phyloP scores from a whole-genome alignment of 2,797 vertebrate genomes.

The Lacerta viridis region DNA sequence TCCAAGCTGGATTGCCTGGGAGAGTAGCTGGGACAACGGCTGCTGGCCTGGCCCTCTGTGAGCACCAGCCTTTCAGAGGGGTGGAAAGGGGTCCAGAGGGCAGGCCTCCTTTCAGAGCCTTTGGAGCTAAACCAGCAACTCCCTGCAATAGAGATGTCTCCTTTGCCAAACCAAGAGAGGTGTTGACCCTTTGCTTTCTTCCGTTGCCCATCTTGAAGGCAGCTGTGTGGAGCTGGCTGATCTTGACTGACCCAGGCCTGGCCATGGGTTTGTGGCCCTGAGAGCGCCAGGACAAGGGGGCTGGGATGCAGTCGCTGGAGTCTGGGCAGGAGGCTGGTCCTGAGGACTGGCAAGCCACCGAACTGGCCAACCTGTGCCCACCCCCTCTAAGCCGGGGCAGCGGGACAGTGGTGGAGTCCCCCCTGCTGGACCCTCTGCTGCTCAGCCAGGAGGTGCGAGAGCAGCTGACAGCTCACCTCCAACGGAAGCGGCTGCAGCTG shows the following conservation, averaged over 20 bases:
- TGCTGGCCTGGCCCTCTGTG: neutral
- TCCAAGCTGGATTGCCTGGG: neutral
- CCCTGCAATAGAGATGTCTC: neutral
- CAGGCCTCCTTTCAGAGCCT: neutral
- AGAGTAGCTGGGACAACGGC: neutral
- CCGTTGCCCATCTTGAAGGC: neutral
- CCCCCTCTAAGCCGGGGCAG: conserved; percentile 23
- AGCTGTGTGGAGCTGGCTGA: neutral
- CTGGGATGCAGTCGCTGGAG: neutral
- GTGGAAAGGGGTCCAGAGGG: neutral
- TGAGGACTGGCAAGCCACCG: neutral
- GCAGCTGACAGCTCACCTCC: neutral
- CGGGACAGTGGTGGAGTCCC: conserved; percentile 7
- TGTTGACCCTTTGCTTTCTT: neutral
- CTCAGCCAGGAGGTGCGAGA: neutral
- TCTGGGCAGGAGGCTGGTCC: neutral
- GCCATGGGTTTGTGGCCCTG: neutral
- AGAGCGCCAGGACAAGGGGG: no score
- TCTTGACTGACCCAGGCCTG: neutral
- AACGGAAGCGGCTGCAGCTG: conserved; percentile 17
- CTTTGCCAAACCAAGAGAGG: neutral
- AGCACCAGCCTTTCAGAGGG: neutral
- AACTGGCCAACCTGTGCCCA: neutral
- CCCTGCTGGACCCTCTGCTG: neutral
- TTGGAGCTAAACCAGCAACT: neutral